Evolutionary conservation across 2,888 invertebrate species (phyloP).

Genomic region (Sarcophaga caerulescens): DNA sequence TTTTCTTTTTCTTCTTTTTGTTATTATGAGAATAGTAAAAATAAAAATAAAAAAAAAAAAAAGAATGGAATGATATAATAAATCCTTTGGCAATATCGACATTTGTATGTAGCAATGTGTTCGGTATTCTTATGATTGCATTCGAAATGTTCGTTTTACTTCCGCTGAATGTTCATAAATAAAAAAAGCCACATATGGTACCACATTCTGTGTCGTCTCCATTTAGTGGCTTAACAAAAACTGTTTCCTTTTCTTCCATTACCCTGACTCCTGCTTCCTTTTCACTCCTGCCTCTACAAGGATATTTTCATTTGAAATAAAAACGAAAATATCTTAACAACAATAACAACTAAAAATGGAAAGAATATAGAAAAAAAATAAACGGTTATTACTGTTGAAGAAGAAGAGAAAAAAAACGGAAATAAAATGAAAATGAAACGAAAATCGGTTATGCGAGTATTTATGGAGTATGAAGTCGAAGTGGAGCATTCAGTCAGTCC

Average conservation of each 20-base stretch:
- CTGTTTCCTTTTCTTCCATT: not conserved
- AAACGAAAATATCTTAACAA: conserved; percentile 42
- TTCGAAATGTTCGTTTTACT: conserved; percentile 63
- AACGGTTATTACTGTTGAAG: conserved; percentile 65
- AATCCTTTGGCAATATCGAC: conserved; percentile 61
- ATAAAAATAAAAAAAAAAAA: not conserved
- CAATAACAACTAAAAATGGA: conserved; percentile 33
- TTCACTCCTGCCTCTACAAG: conserved; percentile 1
- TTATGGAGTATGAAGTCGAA: conserved; percentile 17
- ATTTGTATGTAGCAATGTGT: conserved; percentile 67
- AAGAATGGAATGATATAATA: conserved; percentile 11
- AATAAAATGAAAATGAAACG: not conserved
- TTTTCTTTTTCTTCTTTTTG: conserved; percentile 21
- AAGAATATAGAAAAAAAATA: conserved; percentile 39
- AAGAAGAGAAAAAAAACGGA: conserved; percentile 16
- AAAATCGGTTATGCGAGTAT: conserved; percentile 36
- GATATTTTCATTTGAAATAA: conserved; percentile 51
- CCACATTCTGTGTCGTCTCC: conserved; percentile 71
- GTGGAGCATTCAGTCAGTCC: not conserved
- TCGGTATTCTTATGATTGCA: conserved; percentile 66
- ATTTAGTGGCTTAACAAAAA: conserved; percentile 53
- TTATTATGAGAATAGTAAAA: not conserved
- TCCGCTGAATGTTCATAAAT: conserved; percentile 74
- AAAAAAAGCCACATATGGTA: conserved; percentile 76
- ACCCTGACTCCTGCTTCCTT: not conserved